Base-by-base conservation (phyloP, 2,888 invertebrate species). In the Acleris cristana region DNA sequence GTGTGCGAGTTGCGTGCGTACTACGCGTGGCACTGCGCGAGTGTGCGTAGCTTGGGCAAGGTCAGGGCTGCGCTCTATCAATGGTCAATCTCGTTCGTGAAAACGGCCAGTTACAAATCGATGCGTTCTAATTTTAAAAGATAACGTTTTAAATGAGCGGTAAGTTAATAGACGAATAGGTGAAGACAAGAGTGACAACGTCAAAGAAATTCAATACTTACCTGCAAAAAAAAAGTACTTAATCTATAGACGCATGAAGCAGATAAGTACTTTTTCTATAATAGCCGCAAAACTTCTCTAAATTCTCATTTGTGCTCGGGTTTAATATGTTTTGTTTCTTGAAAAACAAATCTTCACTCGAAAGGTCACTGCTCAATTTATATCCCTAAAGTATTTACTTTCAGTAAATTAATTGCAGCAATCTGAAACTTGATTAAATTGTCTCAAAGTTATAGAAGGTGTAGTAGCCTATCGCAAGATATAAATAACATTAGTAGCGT, bases 61-160 rank as follows among this genome's bases (percentile, higher is more conserved):
- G 92, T 92, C 92, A 92, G 89, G 92, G 91, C 77, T 88, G 85
- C 82, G 81, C 84, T 87, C 71, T 81, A 89, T 91, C 89, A 89
- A 87, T 86, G 92, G 89, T 88, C 90, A 89, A 81, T 81, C 80
- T 80, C 83, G 83, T 86, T 86, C 82, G 86, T 87, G 78, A 85
- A 68, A 83, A 79, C 77, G 76, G 75, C 72, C 72, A 72, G 71
- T 70, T 65, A 72, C 71, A 72, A 81, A 87, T 84, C 84, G 83
- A 87, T 85, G 78, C 65, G 73, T 76, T 69, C 71, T 65, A 74
- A 75, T 72, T 76, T 71, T 69, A 63, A 71, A 71, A 70, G 69
- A 70, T 69, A 26, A 70, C 62, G 64, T 64, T 26, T 26, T 64
- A 49, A 53, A 10, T 18, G 53, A 45, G 49, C 53, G 34, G 34